Base-by-base conservation (phyloP, 1,140 invertebrate genomes). In the Macrobrachium nipponense region DNA sequence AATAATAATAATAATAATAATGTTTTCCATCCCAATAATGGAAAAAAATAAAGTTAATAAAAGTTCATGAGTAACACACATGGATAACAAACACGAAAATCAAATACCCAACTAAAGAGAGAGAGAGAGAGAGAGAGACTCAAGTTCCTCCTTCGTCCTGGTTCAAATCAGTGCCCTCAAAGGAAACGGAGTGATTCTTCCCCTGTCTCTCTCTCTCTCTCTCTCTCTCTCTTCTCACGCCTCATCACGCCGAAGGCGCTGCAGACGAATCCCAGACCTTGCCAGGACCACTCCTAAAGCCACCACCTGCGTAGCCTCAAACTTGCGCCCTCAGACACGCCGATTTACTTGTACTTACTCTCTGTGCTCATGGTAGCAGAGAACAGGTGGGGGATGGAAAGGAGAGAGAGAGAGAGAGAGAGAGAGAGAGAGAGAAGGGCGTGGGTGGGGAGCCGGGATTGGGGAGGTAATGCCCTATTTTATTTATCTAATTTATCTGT, bases 151-250 rank as follows among this genome's bases (percentile, higher is more conserved):
- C 8, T 10, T 51, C 51, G 8, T 51, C 51, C 12, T 51, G 51
- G 12, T 51, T 51, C 51, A 51, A 51, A 51, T 51, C 51, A 51
- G 51, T 51, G 8, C 51, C 51, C 12, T n/a, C n/a, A 6, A 51
- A 51, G 51, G 7, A 51, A 51, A 18, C 20, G n/a, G 20, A n/a
- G 17, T 58, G 5, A 44, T 27, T 64, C 43, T 59, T 7, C 62
- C 18, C 18, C 79, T 27, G 5, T 66, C 44, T 20, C 79, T 70
- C 62, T 80, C 36, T 58, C 44, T 51, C 64, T 51, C 79, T 64
- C 61, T 60, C 62, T 36, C 36, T 70, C 79, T 51, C 62, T 70
- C 62, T 23, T 44, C 44, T 59, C 79, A 51, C 75, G 23, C 58
- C 15, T 58, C 58, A 18, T 36, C 59, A 18, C 58, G 20, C 76